Conservation (phyloP, 2,797 vertebrate genomes). For the Jordanella pulchra region DNA sequence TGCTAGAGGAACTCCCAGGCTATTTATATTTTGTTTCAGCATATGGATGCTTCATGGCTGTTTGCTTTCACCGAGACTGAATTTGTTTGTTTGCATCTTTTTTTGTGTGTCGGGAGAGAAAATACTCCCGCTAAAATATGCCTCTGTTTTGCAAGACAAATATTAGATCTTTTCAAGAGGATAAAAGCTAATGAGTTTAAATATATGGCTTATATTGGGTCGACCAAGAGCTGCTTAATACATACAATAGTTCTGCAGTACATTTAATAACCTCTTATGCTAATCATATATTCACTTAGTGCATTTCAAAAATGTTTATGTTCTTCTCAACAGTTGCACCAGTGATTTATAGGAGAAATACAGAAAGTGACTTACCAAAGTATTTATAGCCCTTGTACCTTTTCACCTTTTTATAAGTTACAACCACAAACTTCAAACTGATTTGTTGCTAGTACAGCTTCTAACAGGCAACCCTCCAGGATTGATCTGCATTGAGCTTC, state of each 20-base stretch:
- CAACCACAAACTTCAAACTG: background rate
- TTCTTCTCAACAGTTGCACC: background rate
- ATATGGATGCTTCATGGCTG: conserved; percentile 38
- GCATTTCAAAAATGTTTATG: background rate
- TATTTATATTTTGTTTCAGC: conserved; percentile 34
- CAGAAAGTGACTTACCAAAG: background rate
- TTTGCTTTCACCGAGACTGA: conserved; percentile 12
- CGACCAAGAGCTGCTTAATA: background rate
- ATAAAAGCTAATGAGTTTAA: conserved; percentile 17
- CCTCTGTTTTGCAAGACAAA: conserved; percentile 29
- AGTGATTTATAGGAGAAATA: background rate
- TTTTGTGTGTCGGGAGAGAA: conserved; percentile 34
- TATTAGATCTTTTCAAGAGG: conserved; percentile 7
- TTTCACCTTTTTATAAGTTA: background rate
- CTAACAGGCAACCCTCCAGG: too few relatives aligned
- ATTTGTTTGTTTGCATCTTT: conserved; percentile 16
- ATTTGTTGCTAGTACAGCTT: background rate
- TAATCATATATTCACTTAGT: background rate
- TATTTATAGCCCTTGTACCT: background rate
- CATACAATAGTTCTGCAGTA: background rate
- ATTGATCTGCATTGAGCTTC: too few relatives aligned
- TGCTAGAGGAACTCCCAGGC: conserved; percentile 2
- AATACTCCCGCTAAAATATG: conserved; percentile 37
- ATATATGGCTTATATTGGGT: background rate
- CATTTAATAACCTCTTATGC: conserved; percentile 2